Conservation (phyloP, 2,888 invertebrate genomes). For the Teleiodes luculella region DNA sequence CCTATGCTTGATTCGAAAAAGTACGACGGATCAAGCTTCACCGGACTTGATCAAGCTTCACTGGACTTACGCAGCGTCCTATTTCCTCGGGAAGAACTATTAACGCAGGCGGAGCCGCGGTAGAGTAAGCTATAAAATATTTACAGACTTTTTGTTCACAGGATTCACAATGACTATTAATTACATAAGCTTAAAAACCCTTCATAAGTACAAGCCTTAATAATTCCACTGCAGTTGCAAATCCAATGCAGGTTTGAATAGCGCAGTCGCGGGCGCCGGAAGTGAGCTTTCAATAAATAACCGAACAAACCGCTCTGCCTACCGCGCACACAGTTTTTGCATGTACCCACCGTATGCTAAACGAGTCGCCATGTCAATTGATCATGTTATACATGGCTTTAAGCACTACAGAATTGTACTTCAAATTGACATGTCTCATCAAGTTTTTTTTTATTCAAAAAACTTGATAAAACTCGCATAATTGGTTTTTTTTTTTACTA, state of each 20-base stretch:
- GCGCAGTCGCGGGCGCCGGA: conserved; percentile 43
- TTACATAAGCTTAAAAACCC: too few species aligned
- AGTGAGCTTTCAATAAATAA: conserved; percentile 60
- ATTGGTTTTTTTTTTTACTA: too few species aligned
- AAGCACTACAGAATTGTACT: background rate
- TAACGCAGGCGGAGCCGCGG: too few species aligned
- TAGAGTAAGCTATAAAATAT: too few species aligned
- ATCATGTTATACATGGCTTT: conserved; percentile 9
- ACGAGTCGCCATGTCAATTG: conserved; percentile 13
- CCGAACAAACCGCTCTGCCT: conserved; percentile 38
- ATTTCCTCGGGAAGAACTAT: too few species aligned
- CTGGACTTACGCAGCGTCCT: too few species aligned
- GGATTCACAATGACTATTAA: too few species aligned
- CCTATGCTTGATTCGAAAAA: too few species aligned
- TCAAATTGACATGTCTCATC: background rate
- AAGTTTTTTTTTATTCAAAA: background rate
- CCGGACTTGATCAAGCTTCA: too few species aligned
- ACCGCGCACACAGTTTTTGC: conserved; percentile 39
- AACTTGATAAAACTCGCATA: too few species aligned
- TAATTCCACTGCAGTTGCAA: conserved; percentile 35
- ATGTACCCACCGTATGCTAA: conserved; percentile 24
- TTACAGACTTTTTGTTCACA: too few species aligned
- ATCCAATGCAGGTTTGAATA: conserved; percentile 58
- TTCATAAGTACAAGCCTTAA: background rate
- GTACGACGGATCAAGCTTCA: too few species aligned